phyloP scores from a whole-genome alignment of 2,888 invertebrate species.

The Pardosa pseudoannulata region DNA sequence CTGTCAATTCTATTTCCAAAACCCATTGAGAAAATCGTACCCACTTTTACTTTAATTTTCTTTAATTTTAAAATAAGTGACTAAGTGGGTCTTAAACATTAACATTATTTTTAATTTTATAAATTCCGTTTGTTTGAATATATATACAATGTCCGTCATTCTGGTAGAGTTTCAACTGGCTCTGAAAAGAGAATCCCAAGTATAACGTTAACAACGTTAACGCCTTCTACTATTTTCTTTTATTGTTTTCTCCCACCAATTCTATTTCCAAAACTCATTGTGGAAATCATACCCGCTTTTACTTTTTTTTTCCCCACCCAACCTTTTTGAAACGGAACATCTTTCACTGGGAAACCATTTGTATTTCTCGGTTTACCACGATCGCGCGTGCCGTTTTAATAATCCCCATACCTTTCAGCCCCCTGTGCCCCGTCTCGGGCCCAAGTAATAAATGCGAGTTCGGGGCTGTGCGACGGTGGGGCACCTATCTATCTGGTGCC shows the following conservation, averaged over 20 bases:
- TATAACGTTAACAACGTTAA: too few species aligned
- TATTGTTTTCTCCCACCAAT: not conserved
- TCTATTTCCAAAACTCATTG: not conserved
- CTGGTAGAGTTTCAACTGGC: too few species aligned
- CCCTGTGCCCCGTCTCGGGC: not conserved
- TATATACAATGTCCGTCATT: too few species aligned
- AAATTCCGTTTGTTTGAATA: too few species aligned
- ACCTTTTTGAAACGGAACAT: not conserved
- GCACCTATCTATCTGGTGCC: slow-evolving; percentile 14
- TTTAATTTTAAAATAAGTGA: too few species aligned
- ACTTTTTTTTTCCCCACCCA: too few species aligned
- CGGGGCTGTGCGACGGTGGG: not conserved
- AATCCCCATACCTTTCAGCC: not conserved
- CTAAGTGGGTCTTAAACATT: too few species aligned
- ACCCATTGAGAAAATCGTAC: too few species aligned
- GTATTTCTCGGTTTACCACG: not conserved
- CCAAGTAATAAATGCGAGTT: not conserved
- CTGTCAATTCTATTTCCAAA: too few species aligned
- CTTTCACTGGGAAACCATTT: not conserved
- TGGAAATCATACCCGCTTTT: not conserved
- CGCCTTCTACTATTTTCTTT: not conserved
- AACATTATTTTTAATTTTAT: too few species aligned
- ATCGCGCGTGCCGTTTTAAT: not conserved
- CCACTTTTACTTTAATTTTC: too few species aligned
- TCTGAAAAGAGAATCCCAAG: too few species aligned